These are phyloP conservation scores for Leptinotarsa juncta DNA, from an alignment of 2,888 invertebrate genomes.

Conservation along the genomic window DNA sequence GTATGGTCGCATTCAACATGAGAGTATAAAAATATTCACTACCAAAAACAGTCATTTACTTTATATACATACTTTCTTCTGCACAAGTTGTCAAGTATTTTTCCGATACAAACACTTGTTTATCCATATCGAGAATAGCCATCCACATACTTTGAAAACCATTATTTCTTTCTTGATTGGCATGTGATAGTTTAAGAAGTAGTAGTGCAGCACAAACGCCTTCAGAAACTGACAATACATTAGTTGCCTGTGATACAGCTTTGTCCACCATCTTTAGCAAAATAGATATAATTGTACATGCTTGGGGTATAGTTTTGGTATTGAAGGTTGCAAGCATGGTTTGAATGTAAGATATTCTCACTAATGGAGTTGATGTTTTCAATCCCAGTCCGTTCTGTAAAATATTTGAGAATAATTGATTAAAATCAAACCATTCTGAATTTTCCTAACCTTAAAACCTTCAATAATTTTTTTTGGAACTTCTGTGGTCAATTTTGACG, in stretches of 20 bases:
- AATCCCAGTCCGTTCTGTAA: constrained; percentile 77
- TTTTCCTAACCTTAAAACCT: constrained; percentile 69
- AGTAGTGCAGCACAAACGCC: constrained; percentile 78
- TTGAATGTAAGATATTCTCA: constrained; percentile 83
- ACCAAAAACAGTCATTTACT: neutral
- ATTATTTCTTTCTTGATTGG: constrained; percentile 65
- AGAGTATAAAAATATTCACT: constrained; percentile 5
- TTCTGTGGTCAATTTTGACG: constrained; percentile 72
- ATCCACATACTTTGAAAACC: constrained; percentile 74
- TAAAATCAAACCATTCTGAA: neutral
- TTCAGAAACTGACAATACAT: constrained; percentile 77
- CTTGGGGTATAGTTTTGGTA: constrained; percentile 66
- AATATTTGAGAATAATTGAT: constrained; percentile 19
- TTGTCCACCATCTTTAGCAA: constrained; percentile 80
- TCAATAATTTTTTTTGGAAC: constrained; percentile 76
- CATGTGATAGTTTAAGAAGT: constrained; percentile 72
- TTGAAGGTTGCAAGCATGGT: constrained; percentile 78
- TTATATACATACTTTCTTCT: constrained; percentile 70
- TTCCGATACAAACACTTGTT: constrained; percentile 85
- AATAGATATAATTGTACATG: constrained; percentile 70
- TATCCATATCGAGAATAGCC: constrained; percentile 78
- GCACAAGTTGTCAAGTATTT: constrained; percentile 79
- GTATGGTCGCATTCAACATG: neutral
- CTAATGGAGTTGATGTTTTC: constrained; percentile 82
- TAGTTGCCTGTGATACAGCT: constrained; percentile 80